Base-by-base conservation (phyloP, 2,797 vertebrate species). In the Sylvilagus floridanus region DNA sequence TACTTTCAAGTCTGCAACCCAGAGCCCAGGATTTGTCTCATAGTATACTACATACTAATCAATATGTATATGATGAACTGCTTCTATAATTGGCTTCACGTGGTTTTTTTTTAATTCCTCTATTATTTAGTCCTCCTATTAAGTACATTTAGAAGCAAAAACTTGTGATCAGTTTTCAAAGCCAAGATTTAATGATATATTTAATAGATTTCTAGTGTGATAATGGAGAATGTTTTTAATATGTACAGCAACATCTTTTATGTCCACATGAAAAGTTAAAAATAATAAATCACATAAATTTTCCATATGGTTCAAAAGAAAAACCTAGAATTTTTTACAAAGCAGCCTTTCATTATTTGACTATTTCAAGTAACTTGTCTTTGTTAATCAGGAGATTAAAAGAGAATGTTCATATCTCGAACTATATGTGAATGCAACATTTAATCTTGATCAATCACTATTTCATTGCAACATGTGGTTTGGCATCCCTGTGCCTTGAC, bases 241-340 rank as follows among this genome's bases (percentile, higher is more conserved):
- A 78, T 94, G 93, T 21, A 19, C 85, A 76, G 91, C 69, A 84
- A 32, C 95, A 90, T 84, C 17, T 93, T 96, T 93, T 91, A 83
- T 79, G 62, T 28, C 47, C 60, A 66, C 14, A 50, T 77, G 65
- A 95, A 91, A 84, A 78, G 50, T 57, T 89, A 90, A 75, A 88
- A 32, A 26, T 72, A 88, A 82, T 22, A 42, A 77, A 78, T 72
- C 22, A 84, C 72, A 47, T 5, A 63, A 76, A 47, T 89, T 93
- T 94, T 92, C 24, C 87, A 89, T 78, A 60, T 50, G 30, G 88
- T 65, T 88, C 4, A 47, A 37, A 28, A 76, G 26, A 24, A 93
- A 91, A 92, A 60, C 66, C 50, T 54, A 24, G 37, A 19, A 7
- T 7, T 68, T 75, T 88, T 69, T 13, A 16, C 16, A 57, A 16